Evolutionary conservation across 2,797 vertebrate genomes (phyloP), one percentile per base, ranked within the genome.

Genomic region (Tarsius wallacei): DNA sequence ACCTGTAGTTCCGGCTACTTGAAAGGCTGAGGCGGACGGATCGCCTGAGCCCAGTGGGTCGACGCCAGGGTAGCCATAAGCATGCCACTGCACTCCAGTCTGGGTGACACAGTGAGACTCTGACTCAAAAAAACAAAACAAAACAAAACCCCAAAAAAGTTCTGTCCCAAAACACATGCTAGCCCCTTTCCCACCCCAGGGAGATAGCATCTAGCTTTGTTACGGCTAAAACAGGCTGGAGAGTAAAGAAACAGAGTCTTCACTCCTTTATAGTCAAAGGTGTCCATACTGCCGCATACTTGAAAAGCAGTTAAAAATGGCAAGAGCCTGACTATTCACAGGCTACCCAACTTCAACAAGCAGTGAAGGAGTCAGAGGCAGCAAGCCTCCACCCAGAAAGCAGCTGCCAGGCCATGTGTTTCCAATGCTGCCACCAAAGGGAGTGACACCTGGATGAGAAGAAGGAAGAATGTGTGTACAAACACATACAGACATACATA

Each of bases 261-360:
- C 47, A 49, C 63, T 33, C 14, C 55, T 71, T 85, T 63, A 71
- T 61, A 31, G 13, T 85, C 78, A 55, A 66, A 70, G 26, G 21
- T 73, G 61, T 26, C 14, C 31, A 33, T n/a, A 11, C 19, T 49
- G 36, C 77, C 71, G 15, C 15, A 3, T 17, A 33, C 36, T 24
- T 14, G 61, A 88, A 64, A 24, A 26, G 74, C 36, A 33, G 66
- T 57, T 74, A 26, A 42, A 70, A 91, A 80, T 42, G 87, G 70
- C 74, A 91, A 63, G 55, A 5, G 21, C 61, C 74, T 64, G 15
- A 61, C 51, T 57, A 90, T 55, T 71, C 94, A 71, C 16, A 78
- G 93, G 78, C 71, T 91, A 42, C 42, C 66, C 47, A 85, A 66
- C 77, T 70, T 84, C 78, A 66, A 68, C 59, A 73, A 28, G 36